These are phyloP conservation scores for Spicauda simplicius DNA, from an alignment of 2,888 invertebrate species.

Conservation along the genomic window DNA sequence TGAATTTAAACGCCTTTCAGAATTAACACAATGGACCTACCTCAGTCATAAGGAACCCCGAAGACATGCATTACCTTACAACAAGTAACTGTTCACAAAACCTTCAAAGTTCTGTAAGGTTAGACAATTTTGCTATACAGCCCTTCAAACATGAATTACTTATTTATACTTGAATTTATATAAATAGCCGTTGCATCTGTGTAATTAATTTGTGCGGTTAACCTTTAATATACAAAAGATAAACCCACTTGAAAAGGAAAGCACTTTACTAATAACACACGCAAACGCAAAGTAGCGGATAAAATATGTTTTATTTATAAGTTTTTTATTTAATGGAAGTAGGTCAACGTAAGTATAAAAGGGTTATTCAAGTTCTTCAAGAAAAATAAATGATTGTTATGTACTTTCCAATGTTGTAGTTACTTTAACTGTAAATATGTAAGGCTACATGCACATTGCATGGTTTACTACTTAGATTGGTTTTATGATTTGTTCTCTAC, in stretches of 20 bases:
- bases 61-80: no score
- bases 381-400: background rate
- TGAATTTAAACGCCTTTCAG: no score
- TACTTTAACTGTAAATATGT: no score
- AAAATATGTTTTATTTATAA: conserved; percentile 11
- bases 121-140: no score
- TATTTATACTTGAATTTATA: background rate
- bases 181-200: conserved; percentile 19
- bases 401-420: background rate
- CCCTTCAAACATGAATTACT: no score
- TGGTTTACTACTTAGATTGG: no score
- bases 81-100: no score
- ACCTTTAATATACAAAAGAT: conserved; percentile 20
- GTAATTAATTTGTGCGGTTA: conserved; percentile 22
- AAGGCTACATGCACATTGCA: no score
- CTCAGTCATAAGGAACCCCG: no score
- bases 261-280: conserved; percentile 26
- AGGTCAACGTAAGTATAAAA: conserved; percentile 9
- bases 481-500: no score
- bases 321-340: conserved; percentile 19
- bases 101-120: no score
- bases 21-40: no score
- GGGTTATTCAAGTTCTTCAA: background rate
- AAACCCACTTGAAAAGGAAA: conserved; percentile 27
- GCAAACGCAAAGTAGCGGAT: conserved; percentile 21